phyloP scores from a whole-genome alignment of 23 tunicate genomes.

The Corella eumyota region DNA sequence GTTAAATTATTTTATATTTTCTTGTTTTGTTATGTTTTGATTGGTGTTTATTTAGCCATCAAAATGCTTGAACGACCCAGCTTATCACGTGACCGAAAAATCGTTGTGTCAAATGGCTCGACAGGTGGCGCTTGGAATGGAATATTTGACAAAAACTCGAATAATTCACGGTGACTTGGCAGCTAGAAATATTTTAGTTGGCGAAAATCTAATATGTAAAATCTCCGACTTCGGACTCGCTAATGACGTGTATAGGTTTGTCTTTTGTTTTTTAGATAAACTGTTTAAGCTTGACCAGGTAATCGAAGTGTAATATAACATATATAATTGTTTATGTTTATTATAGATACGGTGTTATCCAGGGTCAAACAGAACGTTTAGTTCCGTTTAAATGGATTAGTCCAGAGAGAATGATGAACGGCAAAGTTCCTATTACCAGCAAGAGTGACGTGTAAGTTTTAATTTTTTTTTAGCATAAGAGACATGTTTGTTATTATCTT shows the following conservation, averaged over 20 bases:
- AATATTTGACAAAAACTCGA: conserved; percentile 39
- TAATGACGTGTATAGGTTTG: conserved; percentile 76
- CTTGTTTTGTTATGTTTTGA: too few relatives aligned
- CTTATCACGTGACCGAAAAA: conserved; percentile 56
- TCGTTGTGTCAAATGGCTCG: conserved; percentile 46
- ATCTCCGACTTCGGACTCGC: conserved; percentile 83
- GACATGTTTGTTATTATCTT: too few relatives aligned
- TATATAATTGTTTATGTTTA: neutral
- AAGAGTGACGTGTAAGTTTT: conserved; percentile 95
- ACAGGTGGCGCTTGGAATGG: conserved; percentile 72
- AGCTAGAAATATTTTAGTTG: conserved; percentile 79
- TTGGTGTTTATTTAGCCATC: conserved; percentile 36
- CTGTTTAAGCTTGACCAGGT: too few relatives aligned
- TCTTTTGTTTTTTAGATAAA: neutral
- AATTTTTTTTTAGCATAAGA: too few relatives aligned
- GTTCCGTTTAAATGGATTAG: conserved; percentile 88
- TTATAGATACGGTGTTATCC: conserved; percentile 56
- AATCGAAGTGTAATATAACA: neutral
- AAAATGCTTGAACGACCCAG: conserved; percentile 49
- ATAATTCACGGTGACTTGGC: conserved; percentile 86
- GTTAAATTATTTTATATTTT: too few relatives aligned
- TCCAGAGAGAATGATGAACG: conserved; percentile 87
- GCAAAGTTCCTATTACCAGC: conserved; percentile 69
- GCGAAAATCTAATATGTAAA: conserved; percentile 49
- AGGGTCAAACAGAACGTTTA: conserved; percentile 55